phyloP scores from a whole-genome alignment of 2,797 vertebrate genomes.

The Galagoides demidoff region DNA sequence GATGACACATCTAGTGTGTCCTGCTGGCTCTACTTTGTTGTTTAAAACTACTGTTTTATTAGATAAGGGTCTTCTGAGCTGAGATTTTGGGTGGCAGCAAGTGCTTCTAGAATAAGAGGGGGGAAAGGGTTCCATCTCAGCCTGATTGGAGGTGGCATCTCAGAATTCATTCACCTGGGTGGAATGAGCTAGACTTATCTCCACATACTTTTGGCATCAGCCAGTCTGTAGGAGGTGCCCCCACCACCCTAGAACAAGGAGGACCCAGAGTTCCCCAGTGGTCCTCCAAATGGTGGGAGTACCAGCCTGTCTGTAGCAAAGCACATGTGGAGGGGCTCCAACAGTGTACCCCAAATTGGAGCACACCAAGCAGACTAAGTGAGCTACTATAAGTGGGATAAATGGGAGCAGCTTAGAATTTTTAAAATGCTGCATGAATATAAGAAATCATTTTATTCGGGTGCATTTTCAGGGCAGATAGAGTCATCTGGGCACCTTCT shows the following conservation, averaged over 20 bases:
- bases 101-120: neutral
- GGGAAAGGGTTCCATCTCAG: neutral
- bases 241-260: neutral
- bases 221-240: neutral
- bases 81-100: neutral
- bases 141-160: neutral
- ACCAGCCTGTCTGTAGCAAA: neutral
- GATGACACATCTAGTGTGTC: neutral
- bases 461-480: neutral
- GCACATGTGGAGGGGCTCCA: neutral
- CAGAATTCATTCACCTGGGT: neutral
- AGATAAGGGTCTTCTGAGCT: neutral
- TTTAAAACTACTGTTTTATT: neutral
- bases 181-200: neutral
- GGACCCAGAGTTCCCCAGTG: neutral
- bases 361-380: neutral
- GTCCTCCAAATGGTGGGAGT: neutral
- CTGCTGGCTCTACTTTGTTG: neutral
- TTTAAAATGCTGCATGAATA: neutral
- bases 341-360: neutral
- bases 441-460: neutral
- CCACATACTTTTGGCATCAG: neutral
- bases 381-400: neutral
- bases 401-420: neutral
- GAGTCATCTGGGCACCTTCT: neutral